A percentile compares a stretch with the other conserved stretches of the same genome.
Conservation (phyloP, 2,113 vertebrate genomes). For the Hoplias malabaricus region DNA sequence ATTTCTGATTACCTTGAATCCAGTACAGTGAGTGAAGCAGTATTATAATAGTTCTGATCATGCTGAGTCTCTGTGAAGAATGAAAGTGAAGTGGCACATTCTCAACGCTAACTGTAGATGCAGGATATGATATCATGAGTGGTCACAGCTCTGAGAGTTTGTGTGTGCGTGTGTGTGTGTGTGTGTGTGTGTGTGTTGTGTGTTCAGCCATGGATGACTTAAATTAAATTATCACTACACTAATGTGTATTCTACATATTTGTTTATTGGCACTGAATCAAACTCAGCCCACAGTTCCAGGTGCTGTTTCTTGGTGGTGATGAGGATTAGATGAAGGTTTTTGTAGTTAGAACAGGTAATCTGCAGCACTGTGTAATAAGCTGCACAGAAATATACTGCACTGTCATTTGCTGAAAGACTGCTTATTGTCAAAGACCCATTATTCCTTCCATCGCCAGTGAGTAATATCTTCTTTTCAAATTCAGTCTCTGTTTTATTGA, state of each 20-base stretch:
- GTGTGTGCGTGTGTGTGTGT: no score
- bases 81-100: background rate
- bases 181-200: no score
- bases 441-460: slow-evolving; percentile 25
- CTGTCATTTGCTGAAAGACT: background rate
- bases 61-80: background rate
- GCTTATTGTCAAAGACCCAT: background rate
- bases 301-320: no score
- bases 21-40: slow-evolving; percentile 1
- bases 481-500: background rate
- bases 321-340: no score
- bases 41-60: slow-evolving; percentile 11
- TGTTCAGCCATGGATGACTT: no score
- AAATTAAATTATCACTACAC: no score
- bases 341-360: slow-evolving; percentile 12
- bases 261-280: no score
- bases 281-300: no score
- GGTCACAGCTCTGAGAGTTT: no score
- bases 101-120: background rate
- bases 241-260: background rate
- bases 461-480: slow-evolving; percentile 10
- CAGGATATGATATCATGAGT: slow-evolving; percentile 12
- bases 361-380: slow-evolving; percentile 31
- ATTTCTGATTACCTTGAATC: slow-evolving; percentile 7
- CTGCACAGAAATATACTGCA: slow-evolving; percentile 41